Base-by-base conservation (phyloP, 1,140 invertebrate species). In the Drosophila parabipectinata region DNA sequence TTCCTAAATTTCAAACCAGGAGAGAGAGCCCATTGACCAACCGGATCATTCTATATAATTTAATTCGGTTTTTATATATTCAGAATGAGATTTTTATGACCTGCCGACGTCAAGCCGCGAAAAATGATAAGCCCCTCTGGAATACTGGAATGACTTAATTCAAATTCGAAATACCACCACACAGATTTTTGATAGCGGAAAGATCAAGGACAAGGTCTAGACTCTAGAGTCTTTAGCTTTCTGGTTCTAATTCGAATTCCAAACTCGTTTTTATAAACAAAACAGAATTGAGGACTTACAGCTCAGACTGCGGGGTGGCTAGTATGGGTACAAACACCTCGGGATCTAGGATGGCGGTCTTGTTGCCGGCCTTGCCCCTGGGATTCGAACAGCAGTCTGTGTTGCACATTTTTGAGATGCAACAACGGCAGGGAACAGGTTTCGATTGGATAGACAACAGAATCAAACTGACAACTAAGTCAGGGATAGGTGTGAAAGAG, bases 121-220 rank as follows among this genome's bases (percentile, higher is more conserved):
- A 71, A 74, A 62, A 60, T 75, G 77, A 85, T 85, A 84, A 85
- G 77, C 57, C 45, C 15, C 30, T 18, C 48, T 55, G 56, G 52
- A 62, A 55, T 60, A 58, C 53, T 53, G 39, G 52, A 80, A 64
- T 81, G 37, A 26, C 47, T 67, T 61, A 59, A 77, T 77, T 80
- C 50, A 68, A 69, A 72, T 59, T 73, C 56, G 45, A 57, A n/a
- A 53, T 44, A 63, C 32, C 32, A 21, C 54, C 32, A 21, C 54
- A 66, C 15, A 63, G 51, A 56, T 69, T 41, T 30, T 21, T 52
- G 51, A 67, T 81, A 77, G 58, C 66, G 57, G 53, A 52, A 82
- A 88, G 78, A 82, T 87, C 82, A 87, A 79, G 78, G 75, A 62
- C 74, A 68, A 45, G 50, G 32, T 57, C 62, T 14, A 44, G 14